Evolutionary conservation across 2,797 vertebrate species (phyloP).

Genomic region (Brachyalestes nurse): DNA sequence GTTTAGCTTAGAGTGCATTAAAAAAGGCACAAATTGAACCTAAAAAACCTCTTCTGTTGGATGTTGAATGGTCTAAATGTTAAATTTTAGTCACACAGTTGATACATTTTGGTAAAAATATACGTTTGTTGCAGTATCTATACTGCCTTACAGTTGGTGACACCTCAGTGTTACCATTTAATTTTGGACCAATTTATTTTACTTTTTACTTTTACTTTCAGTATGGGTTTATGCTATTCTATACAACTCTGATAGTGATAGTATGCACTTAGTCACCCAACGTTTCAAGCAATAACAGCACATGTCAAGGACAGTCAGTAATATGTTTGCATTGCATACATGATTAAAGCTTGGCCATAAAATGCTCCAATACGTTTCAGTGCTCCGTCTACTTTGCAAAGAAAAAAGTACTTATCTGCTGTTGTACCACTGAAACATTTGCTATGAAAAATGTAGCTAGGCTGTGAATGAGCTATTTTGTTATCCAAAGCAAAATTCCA

Average conservation of each 20-base stretch:
- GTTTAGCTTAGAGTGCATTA: background rate
- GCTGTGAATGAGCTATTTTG: background rate
- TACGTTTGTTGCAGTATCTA: no score
- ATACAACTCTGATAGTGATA: background rate
- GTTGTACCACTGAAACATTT: background rate
- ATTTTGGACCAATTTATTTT: no score
- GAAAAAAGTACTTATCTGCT: background rate
- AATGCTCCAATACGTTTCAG: background rate
- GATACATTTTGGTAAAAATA: no score
- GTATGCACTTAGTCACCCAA: background rate
- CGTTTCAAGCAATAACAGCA: constrained; percentile 2
- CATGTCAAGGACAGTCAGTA: constrained; percentile 34
- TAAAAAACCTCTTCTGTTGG: no score
- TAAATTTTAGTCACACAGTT: no score
- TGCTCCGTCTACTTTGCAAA: background rate
- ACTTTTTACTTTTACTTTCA: no score
- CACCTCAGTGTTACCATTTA: background rate
- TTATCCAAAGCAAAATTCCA: background rate
- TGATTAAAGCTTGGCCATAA: constrained; percentile 44
- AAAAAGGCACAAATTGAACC: no score
- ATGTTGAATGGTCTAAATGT: no score
- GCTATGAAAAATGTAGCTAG: background rate
- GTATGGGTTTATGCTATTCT: background rate
- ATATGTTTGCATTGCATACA: constrained; percentile 43
- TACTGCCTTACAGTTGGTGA: no score